These are phyloP conservation scores for Drosophila ogumai DNA, from an alignment of 1,140 invertebrate genomes.

Conservation along the genomic window DNA sequence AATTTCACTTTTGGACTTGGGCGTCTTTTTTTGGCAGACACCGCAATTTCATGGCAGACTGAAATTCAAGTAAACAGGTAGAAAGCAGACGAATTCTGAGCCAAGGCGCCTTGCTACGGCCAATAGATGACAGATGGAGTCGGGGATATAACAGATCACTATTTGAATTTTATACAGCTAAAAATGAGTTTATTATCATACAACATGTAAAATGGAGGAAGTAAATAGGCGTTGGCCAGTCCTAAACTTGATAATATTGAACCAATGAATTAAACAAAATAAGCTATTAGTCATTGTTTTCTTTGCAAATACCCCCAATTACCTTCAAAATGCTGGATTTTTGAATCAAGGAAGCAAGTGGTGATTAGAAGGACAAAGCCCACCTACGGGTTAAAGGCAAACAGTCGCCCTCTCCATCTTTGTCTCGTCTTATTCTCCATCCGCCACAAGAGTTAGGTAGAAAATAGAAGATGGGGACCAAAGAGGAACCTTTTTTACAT, in stretches of 20 bases:
- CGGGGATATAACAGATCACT: constrained; percentile 1
- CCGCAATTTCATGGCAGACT: constrained; percentile 38
- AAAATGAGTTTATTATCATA: not conserved
- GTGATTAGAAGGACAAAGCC: constrained; percentile 1
- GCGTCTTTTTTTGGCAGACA: constrained; percentile 31
- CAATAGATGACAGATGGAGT: constrained; percentile 36
- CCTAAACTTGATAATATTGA: not conserved
- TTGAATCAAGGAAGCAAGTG: not conserved
- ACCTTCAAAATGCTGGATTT: not conserved
- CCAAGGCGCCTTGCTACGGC: constrained; percentile 18
- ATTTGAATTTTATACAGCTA: not conserved
- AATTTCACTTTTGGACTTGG: constrained; percentile 59
- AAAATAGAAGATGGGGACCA: constrained; percentile 18
- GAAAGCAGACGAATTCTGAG: constrained; percentile 21
- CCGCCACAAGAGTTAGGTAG: constrained; percentile 9
- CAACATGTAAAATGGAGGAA: not conserved
- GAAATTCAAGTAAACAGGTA: constrained; percentile 58
- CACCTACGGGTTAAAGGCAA: constrained; percentile 41
- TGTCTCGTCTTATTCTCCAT: constrained; percentile 1
- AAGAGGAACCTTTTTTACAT: constrained; percentile 22
- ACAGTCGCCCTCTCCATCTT: constrained; percentile 11
- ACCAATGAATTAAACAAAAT: not conserved
- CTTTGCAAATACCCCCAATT: not conserved
- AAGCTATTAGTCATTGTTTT: not conserved
- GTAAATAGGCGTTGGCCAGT: not conserved